Evolutionary conservation across 2,113 vertebrate species (phyloP), one percentile per base, ranked within the genome.

Genomic region (Syrrhaptes paradoxus): DNA sequence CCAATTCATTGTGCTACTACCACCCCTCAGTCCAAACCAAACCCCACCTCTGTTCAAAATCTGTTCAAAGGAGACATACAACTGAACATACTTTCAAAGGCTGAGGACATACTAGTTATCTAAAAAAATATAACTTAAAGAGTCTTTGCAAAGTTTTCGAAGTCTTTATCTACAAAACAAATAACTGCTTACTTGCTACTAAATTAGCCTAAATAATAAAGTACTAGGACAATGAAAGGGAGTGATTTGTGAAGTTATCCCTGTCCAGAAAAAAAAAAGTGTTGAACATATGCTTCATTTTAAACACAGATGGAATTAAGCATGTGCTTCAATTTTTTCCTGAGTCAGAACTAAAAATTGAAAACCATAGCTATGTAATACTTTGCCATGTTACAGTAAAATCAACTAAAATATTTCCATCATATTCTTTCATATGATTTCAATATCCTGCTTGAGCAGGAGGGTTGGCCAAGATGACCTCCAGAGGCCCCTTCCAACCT

Each of bases 391-490:
- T 36, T 86, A 66, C 57, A 91, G 80, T 4, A 92, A 43, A 96
- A 89, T 55, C 52, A 68, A n/a, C 48, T 66, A 46, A 79, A 91
- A 70, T 61, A 36, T 45, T 76, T 49, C 62, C 43, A 85, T 90
- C 29, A 17, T 89, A 54, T 88, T 73, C 80, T 67, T 91, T 91
- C 88, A 77, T 74, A 55, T 61, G 51, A 95, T 92, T 96, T 96
- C 88, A 96, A 92, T 96, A 97, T 78, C 65, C 89, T 89, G 80
- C 59, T 77, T 49, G 43, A 89, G 51, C 51, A 74, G 51, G 34
- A 21, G 18, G 32, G 21, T 19, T 87, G 86, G 55, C 80, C 66
- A 61, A 73, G 41, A 66, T 43, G 68, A 88, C 59, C 83, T 86
- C 63, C 63, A 86, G 49, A 89, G 63, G 51, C 84, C n/a, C 36